A percentile compares a stretch with the other conserved stretches of the same genome.
Evolutionary conservation across 2,888 invertebrate species (phyloP).

Genomic region (Drosophila macrospina): DNA sequence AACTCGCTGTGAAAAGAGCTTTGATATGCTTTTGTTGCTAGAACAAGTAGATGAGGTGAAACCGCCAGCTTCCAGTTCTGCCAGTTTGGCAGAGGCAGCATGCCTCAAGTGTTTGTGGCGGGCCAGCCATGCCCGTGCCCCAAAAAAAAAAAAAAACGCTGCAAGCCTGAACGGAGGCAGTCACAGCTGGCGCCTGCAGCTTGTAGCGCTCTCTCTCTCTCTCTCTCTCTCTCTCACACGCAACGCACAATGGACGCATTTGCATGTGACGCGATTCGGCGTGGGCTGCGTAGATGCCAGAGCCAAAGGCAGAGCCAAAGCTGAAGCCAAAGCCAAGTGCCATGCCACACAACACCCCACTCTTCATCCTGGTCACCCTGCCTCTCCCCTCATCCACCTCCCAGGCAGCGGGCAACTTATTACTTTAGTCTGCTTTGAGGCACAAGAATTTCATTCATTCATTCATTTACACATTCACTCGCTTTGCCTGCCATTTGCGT

Average conservation of each 20-base stretch:
- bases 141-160: too few relatives aligned
- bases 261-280: constrained; percentile 70
- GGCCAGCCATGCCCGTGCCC: constrained; percentile 12
- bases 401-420: constrained; percentile 48
- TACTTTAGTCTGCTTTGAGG: constrained; percentile 77
- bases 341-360: neutral
- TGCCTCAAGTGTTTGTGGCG: constrained; percentile 73
- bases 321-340: constrained; percentile 25
- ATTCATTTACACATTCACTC: constrained; percentile 60
- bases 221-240: constrained; percentile 9
- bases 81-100: constrained; percentile 56
- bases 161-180: neutral
- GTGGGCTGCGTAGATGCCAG: constrained; percentile 45
- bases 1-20: constrained; percentile 46
- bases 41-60: neutral
- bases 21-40: constrained; percentile 68
- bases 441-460: constrained; percentile 80
- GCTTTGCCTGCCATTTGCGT: constrained; percentile 61
- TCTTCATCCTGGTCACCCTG: too few relatives aligned
- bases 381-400: neutral
- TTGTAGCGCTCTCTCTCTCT: constrained; percentile 33
- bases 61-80: constrained; percentile 37
- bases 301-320: too few relatives aligned
- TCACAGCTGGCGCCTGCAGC: constrained; percentile 68
- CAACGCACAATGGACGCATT: constrained; percentile 64